phyloP scores from a whole-genome alignment of 2,797 vertebrate genomes.

The Capromys pilorides region DNA sequence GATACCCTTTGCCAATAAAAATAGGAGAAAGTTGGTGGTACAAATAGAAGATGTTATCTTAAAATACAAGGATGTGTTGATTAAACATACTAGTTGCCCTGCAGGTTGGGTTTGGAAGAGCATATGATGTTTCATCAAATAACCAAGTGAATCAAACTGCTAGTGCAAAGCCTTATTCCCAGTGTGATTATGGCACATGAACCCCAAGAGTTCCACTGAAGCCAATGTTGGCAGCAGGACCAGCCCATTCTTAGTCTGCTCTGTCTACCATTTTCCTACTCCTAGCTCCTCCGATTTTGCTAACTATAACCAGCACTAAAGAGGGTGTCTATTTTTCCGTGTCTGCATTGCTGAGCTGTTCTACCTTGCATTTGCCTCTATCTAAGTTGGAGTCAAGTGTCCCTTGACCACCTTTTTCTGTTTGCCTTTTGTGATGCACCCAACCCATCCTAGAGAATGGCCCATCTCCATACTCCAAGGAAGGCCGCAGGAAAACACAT shows the following conservation, averaged over 20 bases:
- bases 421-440: not conserved
- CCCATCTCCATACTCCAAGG: not conserved
- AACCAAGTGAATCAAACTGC: not conserved
- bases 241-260: constrained; percentile 7
- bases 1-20: constrained; percentile 74
- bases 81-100: constrained; percentile 66
- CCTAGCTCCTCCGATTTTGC: not conserved
- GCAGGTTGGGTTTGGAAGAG: constrained; percentile 8
- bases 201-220: not conserved
- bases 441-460: not conserved
- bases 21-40: constrained; percentile 71
- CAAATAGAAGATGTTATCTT: constrained; percentile 64
- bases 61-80: constrained; percentile 60
- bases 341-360: not conserved
- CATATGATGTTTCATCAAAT: not conserved
- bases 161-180: not conserved
- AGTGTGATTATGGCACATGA: not conserved
- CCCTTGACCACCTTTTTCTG: not conserved
- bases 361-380: not conserved
- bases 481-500: not conserved
- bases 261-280: not conserved
- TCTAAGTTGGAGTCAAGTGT: not conserved
- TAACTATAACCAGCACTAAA: not conserved
- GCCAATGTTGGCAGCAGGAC: not conserved
- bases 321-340: not conserved